phyloP scores from a whole-genome alignment of 1,140 invertebrate species.

The Chironomus tepperi region DNA sequence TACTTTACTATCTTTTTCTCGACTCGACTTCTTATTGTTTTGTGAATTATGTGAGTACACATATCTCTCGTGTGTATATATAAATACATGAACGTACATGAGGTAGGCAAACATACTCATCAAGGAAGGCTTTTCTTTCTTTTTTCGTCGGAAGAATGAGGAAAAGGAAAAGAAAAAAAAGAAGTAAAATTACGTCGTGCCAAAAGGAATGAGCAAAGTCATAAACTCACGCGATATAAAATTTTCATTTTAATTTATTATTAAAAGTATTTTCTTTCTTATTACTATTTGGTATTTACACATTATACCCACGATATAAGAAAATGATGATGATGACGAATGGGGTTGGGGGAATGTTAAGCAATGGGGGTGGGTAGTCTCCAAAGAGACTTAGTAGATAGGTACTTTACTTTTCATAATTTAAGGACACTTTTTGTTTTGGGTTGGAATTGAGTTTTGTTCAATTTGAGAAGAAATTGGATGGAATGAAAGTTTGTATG shows the following conservation, averaged over 20 bases:
- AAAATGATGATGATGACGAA: background rate
- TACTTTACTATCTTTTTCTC: background rate
- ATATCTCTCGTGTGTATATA: background rate
- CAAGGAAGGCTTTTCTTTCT: background rate
- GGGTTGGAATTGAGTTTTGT: too few relatives aligned
- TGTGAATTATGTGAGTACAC: background rate
- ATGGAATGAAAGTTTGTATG: too few relatives aligned
- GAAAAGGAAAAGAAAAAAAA: background rate
- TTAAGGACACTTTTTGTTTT: too few relatives aligned
- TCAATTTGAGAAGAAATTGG: too few relatives aligned
- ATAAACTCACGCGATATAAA: constrained; percentile 22
- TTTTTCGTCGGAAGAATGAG: background rate
- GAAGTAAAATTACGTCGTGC: background rate
- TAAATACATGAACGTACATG: background rate
- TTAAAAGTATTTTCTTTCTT: constrained; percentile 17
- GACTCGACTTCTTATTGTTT: background rate
- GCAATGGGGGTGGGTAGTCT: too few relatives aligned
- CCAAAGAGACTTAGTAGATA: too few relatives aligned
- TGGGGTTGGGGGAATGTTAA: background rate
- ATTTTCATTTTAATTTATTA: constrained; percentile 24
- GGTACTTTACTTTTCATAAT: too few relatives aligned
- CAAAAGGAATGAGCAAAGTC: background rate
- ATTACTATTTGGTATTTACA: constrained; percentile 1
- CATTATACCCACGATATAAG: constrained; percentile 2
- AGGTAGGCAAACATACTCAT: background rate